Evolutionary conservation across 2,113 vertebrate species (phyloP).

Genomic region (human): DNA sequence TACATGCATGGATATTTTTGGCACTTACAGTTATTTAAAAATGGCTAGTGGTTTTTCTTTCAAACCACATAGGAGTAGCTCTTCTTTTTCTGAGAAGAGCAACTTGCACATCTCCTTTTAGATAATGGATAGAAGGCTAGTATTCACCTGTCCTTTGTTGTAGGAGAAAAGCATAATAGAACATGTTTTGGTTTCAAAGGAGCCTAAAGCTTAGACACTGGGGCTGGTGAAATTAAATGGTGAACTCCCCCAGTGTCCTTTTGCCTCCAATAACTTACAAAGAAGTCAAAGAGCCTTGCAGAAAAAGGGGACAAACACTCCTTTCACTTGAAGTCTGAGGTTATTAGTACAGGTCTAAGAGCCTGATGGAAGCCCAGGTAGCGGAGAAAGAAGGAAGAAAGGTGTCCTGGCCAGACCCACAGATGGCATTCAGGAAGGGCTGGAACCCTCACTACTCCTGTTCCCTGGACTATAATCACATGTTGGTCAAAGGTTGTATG

Average conservation of each 20-base stretch:
- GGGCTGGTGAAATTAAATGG: background rate
- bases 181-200: background rate
- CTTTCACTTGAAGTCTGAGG: background rate
- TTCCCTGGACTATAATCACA: background rate
- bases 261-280: background rate
- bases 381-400: background rate
- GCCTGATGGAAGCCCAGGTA: no score
- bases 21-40: conserved; percentile 1
- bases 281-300: background rate
- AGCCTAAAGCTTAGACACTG: background rate
- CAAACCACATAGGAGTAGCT: background rate
- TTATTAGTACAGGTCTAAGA: background rate
- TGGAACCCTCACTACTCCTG: background rate
- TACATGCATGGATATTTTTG: background rate
- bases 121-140: background rate
- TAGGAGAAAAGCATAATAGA: background rate
- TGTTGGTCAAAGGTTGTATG: background rate
- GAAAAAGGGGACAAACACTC: background rate
- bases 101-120: background rate
- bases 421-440: background rate
- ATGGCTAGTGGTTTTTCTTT: background rate
- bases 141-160: background rate
- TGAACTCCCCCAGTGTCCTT: background rate
- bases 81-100: background rate
- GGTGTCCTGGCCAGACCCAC: background rate